These are phyloP conservation scores for Parauchenoglanis ngamensis DNA, from an alignment of 2,797 vertebrate genomes.

Conservation along the genomic window DNA sequence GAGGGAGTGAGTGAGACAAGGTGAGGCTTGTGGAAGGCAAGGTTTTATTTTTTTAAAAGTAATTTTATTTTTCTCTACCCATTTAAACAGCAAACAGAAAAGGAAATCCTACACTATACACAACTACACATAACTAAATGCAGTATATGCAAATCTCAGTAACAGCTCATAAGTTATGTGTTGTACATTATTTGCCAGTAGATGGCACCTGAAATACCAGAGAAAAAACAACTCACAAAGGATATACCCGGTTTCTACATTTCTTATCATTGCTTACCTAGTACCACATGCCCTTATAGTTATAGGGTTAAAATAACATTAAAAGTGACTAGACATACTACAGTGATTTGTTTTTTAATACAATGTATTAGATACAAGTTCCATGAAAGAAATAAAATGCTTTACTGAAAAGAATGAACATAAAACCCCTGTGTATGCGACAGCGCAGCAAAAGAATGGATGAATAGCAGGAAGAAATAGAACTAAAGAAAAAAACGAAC, in stretches of 20 bases:
- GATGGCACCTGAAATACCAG: neutral
- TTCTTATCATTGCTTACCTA: neutral
- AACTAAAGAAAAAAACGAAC: neutral
- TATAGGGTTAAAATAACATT: neutral
- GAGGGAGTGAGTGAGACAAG: no score
- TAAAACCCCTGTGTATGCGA: neutral
- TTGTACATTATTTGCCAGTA: neutral
- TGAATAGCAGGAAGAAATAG: neutral
- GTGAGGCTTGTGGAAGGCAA: neutral
- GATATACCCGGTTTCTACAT: neutral
- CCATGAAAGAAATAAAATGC: neutral
- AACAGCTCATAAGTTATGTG: neutral
- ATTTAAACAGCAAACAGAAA: neutral
- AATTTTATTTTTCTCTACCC: neutral
- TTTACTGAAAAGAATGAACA: neutral
- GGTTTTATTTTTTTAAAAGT: neutral
- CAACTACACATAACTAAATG: neutral
- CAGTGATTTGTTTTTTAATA: neutral
- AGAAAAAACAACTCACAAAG: neutral
- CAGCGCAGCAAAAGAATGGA: neutral
- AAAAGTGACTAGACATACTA: neutral
- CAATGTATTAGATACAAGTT: neutral
- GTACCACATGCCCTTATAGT: neutral
- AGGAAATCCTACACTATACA: neutral
- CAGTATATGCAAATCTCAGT: neutral